Evolutionary conservation across 2,888 invertebrate genomes (phyloP).

Genomic region (Quadroppia sp.): DNA sequence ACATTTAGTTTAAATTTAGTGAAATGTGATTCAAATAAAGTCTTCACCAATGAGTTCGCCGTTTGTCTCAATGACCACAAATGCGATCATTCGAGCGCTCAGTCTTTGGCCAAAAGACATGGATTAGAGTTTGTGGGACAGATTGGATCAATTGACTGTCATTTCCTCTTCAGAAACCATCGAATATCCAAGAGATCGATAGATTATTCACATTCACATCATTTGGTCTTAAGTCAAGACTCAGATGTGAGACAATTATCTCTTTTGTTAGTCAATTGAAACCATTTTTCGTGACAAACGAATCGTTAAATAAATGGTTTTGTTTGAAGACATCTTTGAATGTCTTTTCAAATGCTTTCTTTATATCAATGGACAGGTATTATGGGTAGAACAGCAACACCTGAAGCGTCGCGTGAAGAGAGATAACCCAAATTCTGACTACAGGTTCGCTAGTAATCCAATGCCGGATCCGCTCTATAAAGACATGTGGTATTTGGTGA

Average conservation of each 20-base stretch:
- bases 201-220: slow-evolving; percentile 70
- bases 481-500: slow-evolving; percentile 85
- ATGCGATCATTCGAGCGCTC: slow-evolving; percentile 51
- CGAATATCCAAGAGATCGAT: slow-evolving; percentile 79
- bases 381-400: slow-evolving; percentile 91
- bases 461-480: slow-evolving; percentile 85
- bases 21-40: slow-evolving; percentile 37
- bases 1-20: slow-evolving; percentile 19
- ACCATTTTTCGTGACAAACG: too few relatives aligned
- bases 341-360: too few relatives aligned
- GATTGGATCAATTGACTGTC: slow-evolving; percentile 82
- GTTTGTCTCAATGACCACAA: slow-evolving; percentile 54
- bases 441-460: slow-evolving; percentile 36
- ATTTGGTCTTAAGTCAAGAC: slow-evolving; percentile 70
- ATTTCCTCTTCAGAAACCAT: slow-evolving; percentile 78
- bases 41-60: slow-evolving; percentile 58
- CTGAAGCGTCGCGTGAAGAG: slow-evolving; percentile 81
- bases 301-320: too few relatives aligned
- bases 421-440: slow-evolving; percentile 58
- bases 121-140: slow-evolving; percentile 56
- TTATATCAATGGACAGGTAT: slow-evolving; percentile 52
- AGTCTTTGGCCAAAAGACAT: slow-evolving; percentile 52
- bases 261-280: too few relatives aligned
- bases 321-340: too few relatives aligned
- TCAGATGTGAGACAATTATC: slow-evolving; percentile 61